Base-by-base conservation (phyloP, 2,888 invertebrate species). In the Uloborus plumipes region DNA sequence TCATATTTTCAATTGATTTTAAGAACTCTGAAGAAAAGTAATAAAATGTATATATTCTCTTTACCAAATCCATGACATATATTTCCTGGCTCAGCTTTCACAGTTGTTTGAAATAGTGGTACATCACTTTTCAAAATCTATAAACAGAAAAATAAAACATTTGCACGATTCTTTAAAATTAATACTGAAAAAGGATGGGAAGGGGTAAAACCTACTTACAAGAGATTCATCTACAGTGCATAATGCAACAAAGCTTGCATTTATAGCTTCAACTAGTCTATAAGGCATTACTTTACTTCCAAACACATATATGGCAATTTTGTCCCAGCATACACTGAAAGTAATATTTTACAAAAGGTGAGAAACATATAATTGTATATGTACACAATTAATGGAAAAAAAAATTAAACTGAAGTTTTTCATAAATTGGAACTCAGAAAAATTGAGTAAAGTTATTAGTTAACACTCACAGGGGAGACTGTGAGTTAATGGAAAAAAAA, bases 61-160 rank as follows among this genome's bases (percentile, higher is more conserved):
- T 70, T 81, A 81, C 80, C 80, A 70, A 39, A 81, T 6, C 73
- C 80, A 20, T 74, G 51, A 20, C 74, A 81, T 14, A 65, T 51
- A 70, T 74, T 74, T 26, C 31, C 18, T 49, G 74, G 64, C 6
- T 81, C 74, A 50, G 69, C 15, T 31, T 39, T 39, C 47, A 80
- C 55, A 13, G 74, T 80, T 22, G 18, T 55, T 39, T 53, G 80
- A 13, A 53, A 69, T 9, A 62, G 69, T n/a, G 64, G 55, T 11
- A 49, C 49, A 1, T 51, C 50, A 65, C 78, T 71, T 15, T 71
- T 20, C 26, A 71, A 50, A 15, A 78, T 50, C 78, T 78, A 20
- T 4, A 71, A 64, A n/a, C 55, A 20, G 58, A 59, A 11, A 39
- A 39, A 39, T 11, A 39, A 39, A 7, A 6, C 9, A 39, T 39